Conservation (phyloP, 2,888 invertebrate genomes). For the Hirtodrosophila trivittata region DNA sequence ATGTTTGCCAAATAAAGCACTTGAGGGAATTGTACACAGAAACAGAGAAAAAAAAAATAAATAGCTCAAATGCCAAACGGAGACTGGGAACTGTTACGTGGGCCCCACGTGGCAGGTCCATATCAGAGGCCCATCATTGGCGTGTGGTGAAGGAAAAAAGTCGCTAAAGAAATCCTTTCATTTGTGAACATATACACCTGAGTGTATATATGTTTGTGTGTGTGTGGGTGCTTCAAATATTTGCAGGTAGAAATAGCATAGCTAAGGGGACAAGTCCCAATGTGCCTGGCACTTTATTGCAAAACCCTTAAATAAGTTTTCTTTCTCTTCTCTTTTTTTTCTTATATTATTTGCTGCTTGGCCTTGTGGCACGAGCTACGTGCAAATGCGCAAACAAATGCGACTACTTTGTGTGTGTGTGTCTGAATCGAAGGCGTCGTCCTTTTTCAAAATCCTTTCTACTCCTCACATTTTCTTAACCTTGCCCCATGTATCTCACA, state of each 20-base stretch:
- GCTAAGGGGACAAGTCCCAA: conserved; percentile 71
- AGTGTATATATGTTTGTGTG: conserved; percentile 1
- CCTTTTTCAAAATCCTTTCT: conserved; percentile 42
- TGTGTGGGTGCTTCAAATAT: conserved; percentile 54
- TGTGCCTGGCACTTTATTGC: conserved; percentile 78
- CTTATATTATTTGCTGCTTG: conserved; percentile 14
- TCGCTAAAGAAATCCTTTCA: conserved; percentile 62
- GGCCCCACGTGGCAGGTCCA: conserved; percentile 10
- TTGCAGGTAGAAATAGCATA: conserved; percentile 62
- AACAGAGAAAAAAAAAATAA: neutral
- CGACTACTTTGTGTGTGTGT: conserved; percentile 29
- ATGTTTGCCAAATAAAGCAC: conserved; percentile 76
- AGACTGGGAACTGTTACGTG: conserved; percentile 8
- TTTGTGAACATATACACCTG: conserved; percentile 54
- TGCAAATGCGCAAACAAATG: conserved; percentile 68
- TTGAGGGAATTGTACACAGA: conserved; percentile 72
- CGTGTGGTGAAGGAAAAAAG: conserved; percentile 60
- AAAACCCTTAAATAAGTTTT: conserved; percentile 78
- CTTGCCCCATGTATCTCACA: conserved; percentile 41
- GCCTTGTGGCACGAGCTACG: conserved; percentile 34
- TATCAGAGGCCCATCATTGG: conserved; percentile 66
- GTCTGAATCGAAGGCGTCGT: conserved; percentile 9
- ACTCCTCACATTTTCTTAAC: conserved; percentile 35
- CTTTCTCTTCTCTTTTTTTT: too few species aligned
- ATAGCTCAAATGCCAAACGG: conserved; percentile 11